Conservation (phyloP, 1,140 invertebrate genomes). For the Bombus balteatus region DNA sequence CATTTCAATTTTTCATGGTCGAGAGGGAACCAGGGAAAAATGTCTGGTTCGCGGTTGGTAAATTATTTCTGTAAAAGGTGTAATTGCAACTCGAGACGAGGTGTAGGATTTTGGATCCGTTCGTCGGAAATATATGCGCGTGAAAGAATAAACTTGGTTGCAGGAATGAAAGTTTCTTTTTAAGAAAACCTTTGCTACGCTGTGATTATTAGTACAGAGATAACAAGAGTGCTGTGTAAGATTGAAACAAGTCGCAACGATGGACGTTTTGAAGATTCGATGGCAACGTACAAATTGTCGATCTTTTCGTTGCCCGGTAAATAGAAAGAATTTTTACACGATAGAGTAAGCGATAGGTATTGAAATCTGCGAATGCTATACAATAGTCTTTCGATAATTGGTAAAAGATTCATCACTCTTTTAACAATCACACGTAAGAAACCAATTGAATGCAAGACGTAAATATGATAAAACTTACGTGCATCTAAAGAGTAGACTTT, state of each 20-base stretch:
- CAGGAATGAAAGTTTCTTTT: neutral
- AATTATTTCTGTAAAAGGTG: neutral
- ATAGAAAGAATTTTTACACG: neutral
- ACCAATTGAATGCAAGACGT: neutral
- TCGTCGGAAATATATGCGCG: neutral
- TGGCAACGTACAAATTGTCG: constrained; percentile 36
- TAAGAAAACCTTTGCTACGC: neutral
- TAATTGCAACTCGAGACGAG: neutral
- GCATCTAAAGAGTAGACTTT: neutral
- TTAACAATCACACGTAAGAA: neutral
- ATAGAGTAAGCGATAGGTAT: neutral
- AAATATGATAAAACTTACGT: neutral
- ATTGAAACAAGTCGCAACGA: neutral
- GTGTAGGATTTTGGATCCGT: too few relatives aligned
- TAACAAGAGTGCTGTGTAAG: too few relatives aligned
- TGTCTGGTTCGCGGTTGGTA: neutral
- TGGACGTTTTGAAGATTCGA: neutral
- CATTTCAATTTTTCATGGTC: neutral
- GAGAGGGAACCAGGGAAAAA: neutral
- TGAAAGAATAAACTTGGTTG: neutral
- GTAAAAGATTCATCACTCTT: neutral
- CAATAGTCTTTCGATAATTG: neutral
- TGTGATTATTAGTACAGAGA: neutral
- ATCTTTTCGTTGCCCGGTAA: constrained; percentile 15
- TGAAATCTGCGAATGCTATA: neutral